Conservation (phyloP, 2,888 invertebrate species). For the Tetanocera ferruginea region DNA sequence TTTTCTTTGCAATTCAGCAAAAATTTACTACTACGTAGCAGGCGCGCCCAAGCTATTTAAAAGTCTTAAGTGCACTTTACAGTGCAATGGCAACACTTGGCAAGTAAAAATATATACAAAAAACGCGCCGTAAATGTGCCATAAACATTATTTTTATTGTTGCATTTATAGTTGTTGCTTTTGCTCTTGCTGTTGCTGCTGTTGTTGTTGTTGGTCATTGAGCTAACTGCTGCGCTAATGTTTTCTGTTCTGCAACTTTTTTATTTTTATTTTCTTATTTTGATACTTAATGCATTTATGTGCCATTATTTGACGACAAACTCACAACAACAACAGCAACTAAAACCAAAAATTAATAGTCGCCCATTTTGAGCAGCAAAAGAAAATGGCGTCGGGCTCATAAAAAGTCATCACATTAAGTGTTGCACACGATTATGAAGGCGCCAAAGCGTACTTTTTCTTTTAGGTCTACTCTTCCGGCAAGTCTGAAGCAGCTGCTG, state of each 20-base stretch:
- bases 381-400: background rate
- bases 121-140: background rate
- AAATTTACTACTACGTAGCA: no score
- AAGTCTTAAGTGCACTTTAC: background rate
- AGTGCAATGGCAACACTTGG: background rate
- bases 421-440: background rate
- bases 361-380: no score
- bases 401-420: background rate
- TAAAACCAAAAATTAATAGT: no score
- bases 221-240: background rate
- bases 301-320: background rate
- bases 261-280: background rate
- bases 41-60: no score
- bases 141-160: background rate
- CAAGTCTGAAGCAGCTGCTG: no score
- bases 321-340: background rate
- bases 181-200: background rate
- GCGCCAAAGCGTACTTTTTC: no score
- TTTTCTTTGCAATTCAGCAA: background rate
- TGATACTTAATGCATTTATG: background rate
- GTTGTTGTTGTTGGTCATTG: background rate
- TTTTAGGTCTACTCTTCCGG: no score
- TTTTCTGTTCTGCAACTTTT: background rate
- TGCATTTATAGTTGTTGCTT: background rate
- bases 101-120: background rate